Evolutionary conservation across 2,113 vertebrate species (phyloP).

Genomic region (Onychostoma macrolepis): DNA sequence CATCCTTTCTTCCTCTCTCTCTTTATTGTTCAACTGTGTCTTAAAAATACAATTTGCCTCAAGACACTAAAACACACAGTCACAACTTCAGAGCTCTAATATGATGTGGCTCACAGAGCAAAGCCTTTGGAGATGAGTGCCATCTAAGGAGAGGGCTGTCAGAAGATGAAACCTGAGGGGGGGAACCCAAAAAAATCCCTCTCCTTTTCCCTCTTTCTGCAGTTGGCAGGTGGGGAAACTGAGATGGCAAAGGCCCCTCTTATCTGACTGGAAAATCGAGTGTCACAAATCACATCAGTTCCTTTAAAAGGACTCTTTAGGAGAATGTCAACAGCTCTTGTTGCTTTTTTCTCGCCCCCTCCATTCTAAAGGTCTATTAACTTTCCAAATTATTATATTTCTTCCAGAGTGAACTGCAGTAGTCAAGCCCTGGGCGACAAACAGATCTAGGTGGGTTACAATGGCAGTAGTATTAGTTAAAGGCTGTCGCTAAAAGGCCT

Average conservation of each 20-base stretch:
- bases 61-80: slow-evolving; percentile 9
- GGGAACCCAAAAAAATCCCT: neutral
- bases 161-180: slow-evolving; percentile 33
- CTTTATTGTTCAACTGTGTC: slow-evolving; percentile 34
- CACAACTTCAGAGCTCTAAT: slow-evolving; percentile 24
- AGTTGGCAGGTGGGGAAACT: slow-evolving; percentile 36
- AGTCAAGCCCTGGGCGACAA: slow-evolving; percentile 34
- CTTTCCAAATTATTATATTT: slow-evolving; percentile 55
- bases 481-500: slow-evolving; percentile 63
- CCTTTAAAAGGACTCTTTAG: slow-evolving; percentile 37
- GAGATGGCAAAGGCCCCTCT: slow-evolving; percentile 20
- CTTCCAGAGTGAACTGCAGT: slow-evolving; percentile 34
- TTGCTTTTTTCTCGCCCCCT: slow-evolving; percentile 24
- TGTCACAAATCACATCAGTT: neutral
- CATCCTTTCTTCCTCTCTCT: neutral
- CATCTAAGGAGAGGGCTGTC: slow-evolving; percentile 33
- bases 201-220: slow-evolving; percentile 26
- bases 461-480: slow-evolving; percentile 67
- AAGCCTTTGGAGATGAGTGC: slow-evolving; percentile 21
- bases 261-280: slow-evolving; percentile 30
- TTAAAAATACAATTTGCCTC: slow-evolving; percentile 38
- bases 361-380: slow-evolving; percentile 53
- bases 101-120: slow-evolving; percentile 25
- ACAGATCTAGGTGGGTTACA: slow-evolving; percentile 60
- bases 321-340: slow-evolving; percentile 46